Evolutionary conservation across 2,113 vertebrate species (phyloP).

Genomic region (Hypanus sabinus): DNA sequence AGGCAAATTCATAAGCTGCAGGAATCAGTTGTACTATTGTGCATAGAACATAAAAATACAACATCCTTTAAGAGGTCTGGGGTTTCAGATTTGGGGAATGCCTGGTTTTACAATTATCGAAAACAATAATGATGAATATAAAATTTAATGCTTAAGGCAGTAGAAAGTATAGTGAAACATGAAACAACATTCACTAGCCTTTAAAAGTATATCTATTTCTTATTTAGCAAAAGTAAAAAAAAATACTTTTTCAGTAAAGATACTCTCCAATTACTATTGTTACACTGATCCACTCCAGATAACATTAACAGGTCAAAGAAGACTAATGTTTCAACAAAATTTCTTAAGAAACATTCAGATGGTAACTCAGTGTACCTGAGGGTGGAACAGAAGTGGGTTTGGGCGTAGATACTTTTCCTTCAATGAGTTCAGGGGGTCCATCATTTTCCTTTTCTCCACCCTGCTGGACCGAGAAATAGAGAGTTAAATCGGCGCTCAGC

Average conservation of each 20-base stretch:
- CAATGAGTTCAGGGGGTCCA: conserved; percentile 86
- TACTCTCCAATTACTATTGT: neutral
- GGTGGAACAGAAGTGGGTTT: conserved; percentile 84
- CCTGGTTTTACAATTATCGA: neutral
- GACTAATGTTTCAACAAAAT: neutral
- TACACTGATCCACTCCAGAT: neutral
- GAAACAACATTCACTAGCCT: neutral
- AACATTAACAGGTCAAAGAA: neutral
- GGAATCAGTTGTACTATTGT: neutral
- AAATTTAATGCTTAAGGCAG: neutral
- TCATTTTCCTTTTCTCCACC: conserved; percentile 99
- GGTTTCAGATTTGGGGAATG: neutral
- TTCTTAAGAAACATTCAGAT: neutral
- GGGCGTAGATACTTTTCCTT: conserved; percentile 95
- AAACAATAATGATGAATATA: neutral
- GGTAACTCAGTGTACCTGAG: conserved; percentile 68
- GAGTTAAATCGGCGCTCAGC: conserved; percentile 76
- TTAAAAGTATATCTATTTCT: neutral
- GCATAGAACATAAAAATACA: neutral
- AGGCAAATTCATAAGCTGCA: neutral
- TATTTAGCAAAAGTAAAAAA: neutral
- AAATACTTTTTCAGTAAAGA: neutral
- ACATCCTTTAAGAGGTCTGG: neutral
- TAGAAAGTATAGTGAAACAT: neutral
- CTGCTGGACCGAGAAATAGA: conserved; percentile 94